These are phyloP conservation scores for Gymnorhina tibicen DNA, from an alignment of 2,113 vertebrate species.

Conservation along the genomic window DNA sequence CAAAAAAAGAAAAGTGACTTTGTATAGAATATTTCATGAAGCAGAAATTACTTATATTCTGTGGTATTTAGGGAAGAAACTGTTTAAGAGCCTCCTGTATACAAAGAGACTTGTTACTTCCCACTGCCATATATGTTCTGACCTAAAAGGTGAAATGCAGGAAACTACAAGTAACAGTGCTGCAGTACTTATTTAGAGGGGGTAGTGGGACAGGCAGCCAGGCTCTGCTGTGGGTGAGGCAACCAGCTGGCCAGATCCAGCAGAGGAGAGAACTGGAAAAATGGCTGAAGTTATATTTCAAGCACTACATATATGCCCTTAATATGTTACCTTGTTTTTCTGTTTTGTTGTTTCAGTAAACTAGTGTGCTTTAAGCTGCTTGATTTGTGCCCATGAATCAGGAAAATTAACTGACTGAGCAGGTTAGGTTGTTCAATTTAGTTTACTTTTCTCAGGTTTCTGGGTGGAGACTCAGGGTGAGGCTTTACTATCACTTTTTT, in stretches of 20 bases:
- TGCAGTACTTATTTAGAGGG: neutral
- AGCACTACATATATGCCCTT: neutral
- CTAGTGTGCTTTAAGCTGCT: neutral
- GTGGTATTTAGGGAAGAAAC: neutral
- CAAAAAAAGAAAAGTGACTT: neutral
- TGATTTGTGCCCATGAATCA: neutral
- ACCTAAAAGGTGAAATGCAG: neutral
- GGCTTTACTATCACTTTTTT: neutral
- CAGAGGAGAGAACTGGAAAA: neutral
- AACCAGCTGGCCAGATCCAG: neutral
- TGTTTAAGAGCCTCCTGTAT: neutral
- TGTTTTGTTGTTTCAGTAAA: neutral
- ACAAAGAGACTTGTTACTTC: neutral
- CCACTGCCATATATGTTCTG: neutral
- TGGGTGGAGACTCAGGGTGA: slow-evolving; percentile 1
- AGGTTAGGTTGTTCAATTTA: neutral
- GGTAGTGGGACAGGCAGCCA: neutral
- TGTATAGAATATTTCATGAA: neutral
- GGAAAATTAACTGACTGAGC: neutral
- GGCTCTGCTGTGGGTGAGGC: neutral
- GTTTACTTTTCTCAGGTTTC: neutral
- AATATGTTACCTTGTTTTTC: neutral
- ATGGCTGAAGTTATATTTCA: neutral
- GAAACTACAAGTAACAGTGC: neutral
- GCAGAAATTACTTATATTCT: neutral